Evolutionary conservation across 2,888 invertebrate genomes (phyloP).

Genomic region (Apotomis capreana): DNA sequence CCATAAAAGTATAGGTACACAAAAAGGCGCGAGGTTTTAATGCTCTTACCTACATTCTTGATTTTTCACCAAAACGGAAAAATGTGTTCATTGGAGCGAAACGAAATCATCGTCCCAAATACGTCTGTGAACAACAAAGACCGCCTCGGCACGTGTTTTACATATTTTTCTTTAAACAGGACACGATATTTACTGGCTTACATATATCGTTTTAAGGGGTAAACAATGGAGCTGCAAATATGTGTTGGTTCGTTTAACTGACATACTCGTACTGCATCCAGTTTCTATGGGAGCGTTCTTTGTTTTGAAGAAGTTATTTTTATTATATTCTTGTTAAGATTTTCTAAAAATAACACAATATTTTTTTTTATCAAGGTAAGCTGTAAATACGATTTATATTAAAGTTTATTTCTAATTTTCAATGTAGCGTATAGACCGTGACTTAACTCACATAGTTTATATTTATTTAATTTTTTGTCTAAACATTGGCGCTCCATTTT

Average conservation of each 20-base stretch:
- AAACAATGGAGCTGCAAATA: constrained; percentile 70
- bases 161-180: constrained; percentile 74
- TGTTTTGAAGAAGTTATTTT: constrained; percentile 18
- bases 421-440: too few relatives aligned
- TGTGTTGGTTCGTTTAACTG: constrained; percentile 59
- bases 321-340: background rate
- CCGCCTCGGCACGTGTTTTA: constrained; percentile 69
- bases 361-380: too few relatives aligned
- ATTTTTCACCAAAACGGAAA: constrained; percentile 70
- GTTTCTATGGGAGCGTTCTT: constrained; percentile 22
- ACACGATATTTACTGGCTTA: constrained; percentile 68
- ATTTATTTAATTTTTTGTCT: too few relatives aligned
- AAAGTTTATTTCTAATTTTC: too few relatives aligned
- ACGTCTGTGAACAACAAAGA: constrained; percentile 75
- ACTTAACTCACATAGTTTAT: too few relatives aligned
- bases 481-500: too few relatives aligned
- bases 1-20: constrained; percentile 61
- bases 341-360: too few relatives aligned
- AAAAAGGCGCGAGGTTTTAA: constrained; percentile 69
- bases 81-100: constrained; percentile 76
- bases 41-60: constrained; percentile 65
- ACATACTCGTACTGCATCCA: constrained; percentile 22
- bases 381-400: too few relatives aligned
- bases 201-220: constrained; percentile 69
- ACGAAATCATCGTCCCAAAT: constrained; percentile 75